phyloP scores from a whole-genome alignment of 2,797 vertebrate genomes.

The Eidolon dupreanum region DNA sequence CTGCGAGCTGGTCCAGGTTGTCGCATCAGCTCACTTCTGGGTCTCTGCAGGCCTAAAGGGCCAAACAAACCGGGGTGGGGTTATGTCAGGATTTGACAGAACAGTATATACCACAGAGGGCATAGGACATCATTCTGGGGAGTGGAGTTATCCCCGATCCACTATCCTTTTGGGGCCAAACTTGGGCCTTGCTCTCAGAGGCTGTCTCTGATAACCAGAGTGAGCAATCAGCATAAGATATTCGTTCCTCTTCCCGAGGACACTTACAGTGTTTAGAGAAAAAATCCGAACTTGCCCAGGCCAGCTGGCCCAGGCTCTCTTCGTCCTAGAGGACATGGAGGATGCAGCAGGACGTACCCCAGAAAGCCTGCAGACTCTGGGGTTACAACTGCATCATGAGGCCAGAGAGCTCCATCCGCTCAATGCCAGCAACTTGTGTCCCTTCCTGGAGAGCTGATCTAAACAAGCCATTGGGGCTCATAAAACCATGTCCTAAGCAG shows the following conservation, averaged over 20 bases:
- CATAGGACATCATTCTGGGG: accelerated
- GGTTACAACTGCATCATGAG: neutral
- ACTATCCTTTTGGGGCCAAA: neutral
- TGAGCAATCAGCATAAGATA: no score
- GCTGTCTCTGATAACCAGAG: neutral
- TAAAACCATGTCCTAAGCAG: neutral
- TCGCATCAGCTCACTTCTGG: neutral
- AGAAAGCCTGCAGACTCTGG: neutral
- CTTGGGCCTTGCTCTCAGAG: neutral
- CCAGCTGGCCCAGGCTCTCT: neutral
- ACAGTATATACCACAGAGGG: neutral
- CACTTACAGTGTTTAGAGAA: neutral
- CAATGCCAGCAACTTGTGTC: neutral
- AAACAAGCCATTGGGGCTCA: neutral
- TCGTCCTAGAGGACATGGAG: neutral
- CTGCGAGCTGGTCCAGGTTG: neutral
- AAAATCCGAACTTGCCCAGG: neutral
- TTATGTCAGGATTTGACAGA: neutral
- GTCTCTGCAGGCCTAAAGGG: neutral
- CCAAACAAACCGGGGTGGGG: neutral
- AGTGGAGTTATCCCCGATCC: no score
- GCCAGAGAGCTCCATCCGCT: neutral
- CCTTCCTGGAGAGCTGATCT: neutral
- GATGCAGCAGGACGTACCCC: accelerated
- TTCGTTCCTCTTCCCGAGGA: neutral